Evolutionary conservation across 1,140 invertebrate genomes (phyloP), one percentile per base, ranked within the genome.

Genomic region (Muscidifurax raptorellus): DNA sequence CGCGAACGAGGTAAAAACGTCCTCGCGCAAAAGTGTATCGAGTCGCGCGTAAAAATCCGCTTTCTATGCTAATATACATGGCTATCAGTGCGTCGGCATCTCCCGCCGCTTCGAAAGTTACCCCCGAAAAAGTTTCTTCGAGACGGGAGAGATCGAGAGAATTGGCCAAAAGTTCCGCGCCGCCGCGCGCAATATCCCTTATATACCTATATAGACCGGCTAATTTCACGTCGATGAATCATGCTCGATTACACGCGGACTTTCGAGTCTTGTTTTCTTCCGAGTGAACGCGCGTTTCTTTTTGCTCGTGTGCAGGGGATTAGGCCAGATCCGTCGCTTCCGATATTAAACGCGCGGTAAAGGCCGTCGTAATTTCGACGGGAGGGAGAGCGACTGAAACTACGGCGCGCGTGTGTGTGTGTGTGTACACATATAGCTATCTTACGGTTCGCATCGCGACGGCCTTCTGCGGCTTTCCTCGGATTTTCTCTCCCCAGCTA

Each of bases 21-120:
- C 18, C 71, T 27, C 28, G 10, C 18, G 71, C 40, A 22, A 28
- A 59, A 59, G 52, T 59, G 52, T 59, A 75, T 75, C 75, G 75
- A 30, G 22, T 64, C 30, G 12, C n/a, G 28, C 64, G 64, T 77
- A 67, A 78, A 78, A 78, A 47, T 78, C 22, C 82, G 40, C 66
- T 83, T 72, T 83, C 82, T 78, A 78, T 71, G 82, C 66, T 83
- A 83, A 83, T 83, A 83, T 83, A 40, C 52, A 4, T 1, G 52
- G 32, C 47, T 36, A 74, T 44, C 30, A 32, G 27, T 7, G 30
- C 32, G 7, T 47, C 30, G 10, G 27, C 13, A 22, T 32, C 69
- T 52, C 30, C 64, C 47, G n/a, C 30, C 13, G 32, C 15, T 30
- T 15, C 18, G 72, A 83, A 67, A 81, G 7, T 15, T 47, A 15